phyloP scores from a whole-genome alignment of 2,113 vertebrate species.

The Mormoops blainvillei region DNA sequence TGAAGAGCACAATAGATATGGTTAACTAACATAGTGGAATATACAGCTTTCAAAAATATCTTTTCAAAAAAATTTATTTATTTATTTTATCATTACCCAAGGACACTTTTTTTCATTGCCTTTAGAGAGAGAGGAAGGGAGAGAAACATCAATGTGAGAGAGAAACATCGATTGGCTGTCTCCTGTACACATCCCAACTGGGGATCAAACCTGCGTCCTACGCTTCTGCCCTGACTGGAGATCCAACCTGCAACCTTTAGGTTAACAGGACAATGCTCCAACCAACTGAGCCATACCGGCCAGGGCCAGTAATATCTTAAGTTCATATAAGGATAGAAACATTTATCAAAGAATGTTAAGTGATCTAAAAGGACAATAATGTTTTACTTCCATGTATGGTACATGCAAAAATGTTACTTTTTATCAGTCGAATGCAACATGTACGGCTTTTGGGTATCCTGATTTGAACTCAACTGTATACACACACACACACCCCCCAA shows the following conservation, averaged over 20 bases:
- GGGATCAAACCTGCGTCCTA: too few relatives aligned
- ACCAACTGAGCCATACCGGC: too few relatives aligned
- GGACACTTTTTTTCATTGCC: too few relatives aligned
- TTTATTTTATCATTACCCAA: too few relatives aligned
- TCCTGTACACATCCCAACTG: too few relatives aligned
- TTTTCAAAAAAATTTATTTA: neutral
- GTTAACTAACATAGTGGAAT: neutral
- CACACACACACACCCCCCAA: neutral
- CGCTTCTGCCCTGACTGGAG: too few relatives aligned
- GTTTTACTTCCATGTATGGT: neutral
- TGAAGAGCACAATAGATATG: neutral
- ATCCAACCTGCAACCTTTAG: too few relatives aligned
- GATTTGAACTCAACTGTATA: neutral
- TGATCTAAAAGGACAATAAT: neutral
- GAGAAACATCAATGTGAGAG: too few relatives aligned
- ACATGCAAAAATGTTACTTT: neutral
- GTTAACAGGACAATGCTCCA: too few relatives aligned
- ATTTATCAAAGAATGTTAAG: neutral
- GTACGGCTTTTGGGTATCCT: neutral
- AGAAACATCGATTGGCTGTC: too few relatives aligned
- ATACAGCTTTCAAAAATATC: conserved; percentile 30
- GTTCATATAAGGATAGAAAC: neutral
- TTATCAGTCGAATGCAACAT: neutral
- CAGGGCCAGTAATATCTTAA: neutral
- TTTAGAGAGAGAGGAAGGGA: too few relatives aligned